Evolutionary conservation across 2,797 vertebrate genomes (phyloP).

Genomic region (Centroberyx gerrardi): DNA sequence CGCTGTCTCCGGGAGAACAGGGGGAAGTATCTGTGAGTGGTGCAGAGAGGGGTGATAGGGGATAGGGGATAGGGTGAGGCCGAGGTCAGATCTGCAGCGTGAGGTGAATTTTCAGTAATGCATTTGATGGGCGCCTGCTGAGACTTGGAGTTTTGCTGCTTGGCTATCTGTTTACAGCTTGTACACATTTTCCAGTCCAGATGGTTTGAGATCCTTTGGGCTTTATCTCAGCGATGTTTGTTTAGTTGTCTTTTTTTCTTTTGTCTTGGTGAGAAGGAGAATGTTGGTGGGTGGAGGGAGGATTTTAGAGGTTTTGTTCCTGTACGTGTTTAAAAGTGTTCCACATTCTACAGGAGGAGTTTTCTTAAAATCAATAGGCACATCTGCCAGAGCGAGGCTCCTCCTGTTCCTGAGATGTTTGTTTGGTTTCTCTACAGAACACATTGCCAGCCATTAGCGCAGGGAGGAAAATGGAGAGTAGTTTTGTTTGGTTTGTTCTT

Average conservation of each 20-base stretch:
- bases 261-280: constrained; percentile 28
- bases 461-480: constrained; percentile 35
- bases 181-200: constrained; percentile 62
- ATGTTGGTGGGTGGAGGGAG: constrained; percentile 47
- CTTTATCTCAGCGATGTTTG: constrained; percentile 43
- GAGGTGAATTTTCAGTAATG: constrained; percentile 46
- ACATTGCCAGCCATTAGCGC: constrained; percentile 21
- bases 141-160: constrained; percentile 35
- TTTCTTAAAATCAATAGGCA: constrained; percentile 63
- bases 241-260: constrained; percentile 30
- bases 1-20: constrained; percentile 40
- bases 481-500: constrained; percentile 48
- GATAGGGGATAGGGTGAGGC: constrained; percentile 19
- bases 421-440: constrained; percentile 31
- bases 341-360: constrained; percentile 44
- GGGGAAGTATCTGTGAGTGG: constrained; percentile 25
- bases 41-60: constrained; percentile 21
- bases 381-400: constrained; percentile 36
- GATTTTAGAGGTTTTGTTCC: constrained; percentile 56
- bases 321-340: constrained; percentile 55
- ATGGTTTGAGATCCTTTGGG: constrained; percentile 58
- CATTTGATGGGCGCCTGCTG: constrained; percentile 9
- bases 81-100: constrained; percentile 46
- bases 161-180: constrained; percentile 65
- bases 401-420: constrained; percentile 31